These are phyloP conservation scores for Syrphus vitripennis DNA, from an alignment of 2,888 invertebrate species.

Conservation along the genomic window DNA sequence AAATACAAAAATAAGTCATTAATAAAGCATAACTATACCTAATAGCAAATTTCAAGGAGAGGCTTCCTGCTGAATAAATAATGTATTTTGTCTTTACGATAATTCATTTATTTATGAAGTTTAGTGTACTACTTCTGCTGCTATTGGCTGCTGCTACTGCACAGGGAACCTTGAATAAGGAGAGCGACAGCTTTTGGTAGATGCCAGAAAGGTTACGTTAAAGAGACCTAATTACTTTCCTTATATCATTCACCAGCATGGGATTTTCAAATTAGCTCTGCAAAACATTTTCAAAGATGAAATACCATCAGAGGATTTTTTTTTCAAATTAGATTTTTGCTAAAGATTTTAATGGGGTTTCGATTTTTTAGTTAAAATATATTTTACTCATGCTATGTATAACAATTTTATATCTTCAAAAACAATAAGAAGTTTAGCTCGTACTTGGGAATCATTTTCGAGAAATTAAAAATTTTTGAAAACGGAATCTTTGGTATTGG, in stretches of 20 bases:
- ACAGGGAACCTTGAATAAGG: neutral
- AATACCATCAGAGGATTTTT: neutral
- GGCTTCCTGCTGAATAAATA: constrained; percentile 20
- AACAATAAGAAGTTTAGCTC: neutral
- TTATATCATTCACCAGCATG: neutral
- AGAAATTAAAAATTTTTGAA: too few relatives aligned
- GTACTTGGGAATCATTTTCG: too few relatives aligned
- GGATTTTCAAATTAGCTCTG: neutral
- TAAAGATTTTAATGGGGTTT: neutral
- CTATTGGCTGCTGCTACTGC: neutral
- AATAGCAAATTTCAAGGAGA: constrained; percentile 20
- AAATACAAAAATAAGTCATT: constrained; percentile 33
- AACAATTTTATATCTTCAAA: neutral
- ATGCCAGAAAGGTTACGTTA: constrained; percentile 4
- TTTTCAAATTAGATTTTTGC: neutral
- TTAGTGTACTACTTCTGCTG: too few relatives aligned
- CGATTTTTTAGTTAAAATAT: neutral
- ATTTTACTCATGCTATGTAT: neutral
- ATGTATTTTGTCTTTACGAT: constrained; percentile 14
- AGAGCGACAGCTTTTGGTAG: neutral
- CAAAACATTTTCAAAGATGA: neutral
- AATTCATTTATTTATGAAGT: constrained; percentile 13
- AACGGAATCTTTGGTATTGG: too few relatives aligned
- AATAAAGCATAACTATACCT: constrained; percentile 6
- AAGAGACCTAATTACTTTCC: neutral